phyloP scores from a whole-genome alignment of 2,888 invertebrate genomes.

The Lasioglossum vierecki region DNA sequence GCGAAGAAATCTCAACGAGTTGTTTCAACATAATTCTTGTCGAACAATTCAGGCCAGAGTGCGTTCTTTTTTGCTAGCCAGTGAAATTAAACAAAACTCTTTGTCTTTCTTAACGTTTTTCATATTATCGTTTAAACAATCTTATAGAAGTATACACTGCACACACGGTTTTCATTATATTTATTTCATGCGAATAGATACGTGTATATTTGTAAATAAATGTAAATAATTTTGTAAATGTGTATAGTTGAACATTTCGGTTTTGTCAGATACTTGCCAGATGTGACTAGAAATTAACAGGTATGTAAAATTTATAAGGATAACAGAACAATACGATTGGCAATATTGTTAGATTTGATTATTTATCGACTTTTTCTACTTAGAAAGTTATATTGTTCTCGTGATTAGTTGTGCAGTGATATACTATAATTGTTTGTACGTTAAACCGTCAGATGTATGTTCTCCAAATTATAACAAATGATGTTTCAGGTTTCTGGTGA shows the following conservation, averaged over 20 bases:
- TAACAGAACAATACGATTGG: not conserved
- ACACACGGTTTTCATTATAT: slow-evolving; percentile 18
- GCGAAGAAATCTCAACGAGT: not conserved
- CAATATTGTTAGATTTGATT: not conserved
- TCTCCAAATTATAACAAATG: not conserved
- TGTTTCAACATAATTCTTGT: slow-evolving; percentile 11
- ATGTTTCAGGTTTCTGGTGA: slow-evolving; percentile 62
- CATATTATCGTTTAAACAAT: slow-evolving; percentile 13
- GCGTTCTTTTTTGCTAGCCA: not conserved
- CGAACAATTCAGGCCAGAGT: not conserved
- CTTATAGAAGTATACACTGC: not conserved
- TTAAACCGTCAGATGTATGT: not conserved
- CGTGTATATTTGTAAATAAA: not conserved
- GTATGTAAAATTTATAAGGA: not conserved
- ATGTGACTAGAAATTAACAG: not conserved
- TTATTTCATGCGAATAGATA: slow-evolving; percentile 1
- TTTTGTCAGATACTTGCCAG: not conserved
- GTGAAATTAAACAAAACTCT: not conserved
- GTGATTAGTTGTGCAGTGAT: not conserved
- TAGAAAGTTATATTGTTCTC: not conserved
- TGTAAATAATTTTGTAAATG: not conserved
- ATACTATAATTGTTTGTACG: not conserved
- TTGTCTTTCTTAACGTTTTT: not conserved
- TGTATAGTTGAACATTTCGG: not conserved
- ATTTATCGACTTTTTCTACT: not conserved